Base-by-base conservation (phyloP, 1,140 invertebrate species). In the Diprion similis region DNA sequence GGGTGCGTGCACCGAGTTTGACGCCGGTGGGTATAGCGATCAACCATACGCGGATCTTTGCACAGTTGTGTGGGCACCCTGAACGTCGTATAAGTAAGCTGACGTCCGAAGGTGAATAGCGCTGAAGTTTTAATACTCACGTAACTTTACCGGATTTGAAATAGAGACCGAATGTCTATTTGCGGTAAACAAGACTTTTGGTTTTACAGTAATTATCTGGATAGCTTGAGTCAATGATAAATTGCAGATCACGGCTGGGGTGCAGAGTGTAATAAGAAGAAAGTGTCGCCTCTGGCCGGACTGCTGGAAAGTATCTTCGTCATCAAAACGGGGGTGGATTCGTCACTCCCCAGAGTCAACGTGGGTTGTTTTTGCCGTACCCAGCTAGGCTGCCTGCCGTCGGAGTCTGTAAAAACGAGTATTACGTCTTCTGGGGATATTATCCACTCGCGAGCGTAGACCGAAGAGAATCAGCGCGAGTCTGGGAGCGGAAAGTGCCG, bases 401-500 rank as follows among this genome's bases (percentile, higher is more conserved):
- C 51, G n/a, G 9, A 59, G 51, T 59, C 51, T 59, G 51, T 59
- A 59, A 59, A 59, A 59, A 59, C 3, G 11, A 59, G 51, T 59
- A 8, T 4, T 37, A 59, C 51, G 51, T 59, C 51, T 59, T 59
- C 51, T 59, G 11, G n/a, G 51, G 51, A 59, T 59, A 59, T 59
- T 59, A 59, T 59, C 51, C 51, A 59, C 51, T 59, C 9, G 51
- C 11, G 8, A 17, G 9, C n/a, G 51, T 13, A 59, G 51, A 59
- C 24, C 24, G 19, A 13, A 45, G 67, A 68, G 67, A 68, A 68
- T 45, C 67, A 68, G 67, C 18, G 67, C 18, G 15, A 45, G 67
- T 68, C 67, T 68, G 18, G 11, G 66, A 68, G 37, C 18, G 66
- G 19, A 68, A 68, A 45, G 18, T 68, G 66, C 66, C 86, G 81